A percentile compares a stretch with the other conserved stretches of the same genome.
Conservation (phyloP, 2,113 vertebrate genomes). For the Myotis lucifugus region DNA sequence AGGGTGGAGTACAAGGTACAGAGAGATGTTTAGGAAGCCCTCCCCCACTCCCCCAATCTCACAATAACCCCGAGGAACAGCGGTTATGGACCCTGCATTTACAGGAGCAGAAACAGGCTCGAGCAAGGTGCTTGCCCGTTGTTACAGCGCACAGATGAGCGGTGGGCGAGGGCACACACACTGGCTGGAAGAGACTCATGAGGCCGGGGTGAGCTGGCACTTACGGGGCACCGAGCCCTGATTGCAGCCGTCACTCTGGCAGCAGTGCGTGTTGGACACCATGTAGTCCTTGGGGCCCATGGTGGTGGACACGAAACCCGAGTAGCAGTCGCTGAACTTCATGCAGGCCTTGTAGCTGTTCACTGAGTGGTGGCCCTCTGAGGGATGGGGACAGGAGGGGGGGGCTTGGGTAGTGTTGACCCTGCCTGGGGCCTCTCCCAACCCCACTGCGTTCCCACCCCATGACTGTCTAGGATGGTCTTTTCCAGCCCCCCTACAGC, state of each 20-base stretch:
- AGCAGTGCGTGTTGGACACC: conserved; percentile 63
- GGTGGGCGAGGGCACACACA: background rate
- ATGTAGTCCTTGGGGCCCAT: conserved; percentile 69
- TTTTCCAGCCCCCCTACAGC: background rate
- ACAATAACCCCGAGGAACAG: too few relatives aligned
- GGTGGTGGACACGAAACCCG: conserved; percentile 64
- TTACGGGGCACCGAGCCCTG: background rate
- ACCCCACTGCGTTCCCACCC: background rate
- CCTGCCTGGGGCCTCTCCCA: background rate
- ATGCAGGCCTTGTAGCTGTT: conserved; percentile 74
- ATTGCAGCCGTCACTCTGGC: conserved; percentile 73
- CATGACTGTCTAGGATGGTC: background rate
- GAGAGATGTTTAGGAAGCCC: fast-evolving
- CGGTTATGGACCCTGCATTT: background rate
- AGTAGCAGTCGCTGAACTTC: conserved; percentile 57
- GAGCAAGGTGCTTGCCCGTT: fast-evolving
- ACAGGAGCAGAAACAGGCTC: background rate
- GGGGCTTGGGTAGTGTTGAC: background rate
- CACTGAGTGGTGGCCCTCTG: conserved; percentile 55
- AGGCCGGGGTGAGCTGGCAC: background rate
- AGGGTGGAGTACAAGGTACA: background rate
- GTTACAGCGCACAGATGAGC: fast-evolving
- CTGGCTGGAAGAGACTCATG: background rate
- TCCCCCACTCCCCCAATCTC: too few relatives aligned
- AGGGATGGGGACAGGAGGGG: background rate